Evolutionary conservation across 2,888 invertebrate species (phyloP).

Genomic region (Drosophila kanekoi): DNA sequence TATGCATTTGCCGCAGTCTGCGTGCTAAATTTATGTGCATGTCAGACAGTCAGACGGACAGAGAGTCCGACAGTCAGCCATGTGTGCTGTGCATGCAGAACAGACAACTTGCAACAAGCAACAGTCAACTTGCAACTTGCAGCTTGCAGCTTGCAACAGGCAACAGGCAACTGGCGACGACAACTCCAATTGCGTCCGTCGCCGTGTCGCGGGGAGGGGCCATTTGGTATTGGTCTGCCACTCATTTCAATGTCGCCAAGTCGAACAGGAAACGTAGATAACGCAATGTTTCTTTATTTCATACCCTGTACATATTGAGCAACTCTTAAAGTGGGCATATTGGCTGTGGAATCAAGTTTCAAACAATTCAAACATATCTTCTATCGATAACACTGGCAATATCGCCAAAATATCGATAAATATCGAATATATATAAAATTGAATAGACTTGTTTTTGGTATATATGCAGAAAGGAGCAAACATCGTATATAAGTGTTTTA

Average conservation of each 20-base stretch:
- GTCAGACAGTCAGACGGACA: conserved; percentile 47
- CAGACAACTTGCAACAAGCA: conserved; percentile 16
- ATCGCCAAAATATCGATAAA: too few species aligned
- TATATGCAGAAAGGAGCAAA: too few species aligned
- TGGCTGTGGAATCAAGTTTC: not conserved
- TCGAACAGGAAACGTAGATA: conserved; percentile 73
- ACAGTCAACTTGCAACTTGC: conserved; percentile 1
- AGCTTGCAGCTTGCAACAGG: conserved; percentile 2
- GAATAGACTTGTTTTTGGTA: too few species aligned
- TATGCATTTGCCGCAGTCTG: conserved; percentile 8
- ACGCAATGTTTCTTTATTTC: conserved; percentile 30
- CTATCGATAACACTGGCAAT: too few species aligned
- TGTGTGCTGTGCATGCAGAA: conserved; percentile 65
- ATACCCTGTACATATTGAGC: conserved; percentile 1
- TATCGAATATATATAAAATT: too few species aligned
- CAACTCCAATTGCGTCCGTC: conserved; percentile 11
- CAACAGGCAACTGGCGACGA: conserved; percentile 12
- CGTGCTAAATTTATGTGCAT: conserved; percentile 30
- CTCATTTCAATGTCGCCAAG: conserved; percentile 62
- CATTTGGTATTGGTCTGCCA: conserved; percentile 60
- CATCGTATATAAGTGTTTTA: not conserved
- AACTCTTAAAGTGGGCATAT: not conserved
- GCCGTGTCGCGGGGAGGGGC: conserved; percentile 11
- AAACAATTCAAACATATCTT: not conserved
- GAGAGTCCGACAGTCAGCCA: conserved; percentile 19